A percentile compares a stretch with the other conserved stretches of the same genome.
Evolutionary conservation across 1,140 invertebrate species (phyloP).

Genomic region (Drosophila seguyi): DNA sequence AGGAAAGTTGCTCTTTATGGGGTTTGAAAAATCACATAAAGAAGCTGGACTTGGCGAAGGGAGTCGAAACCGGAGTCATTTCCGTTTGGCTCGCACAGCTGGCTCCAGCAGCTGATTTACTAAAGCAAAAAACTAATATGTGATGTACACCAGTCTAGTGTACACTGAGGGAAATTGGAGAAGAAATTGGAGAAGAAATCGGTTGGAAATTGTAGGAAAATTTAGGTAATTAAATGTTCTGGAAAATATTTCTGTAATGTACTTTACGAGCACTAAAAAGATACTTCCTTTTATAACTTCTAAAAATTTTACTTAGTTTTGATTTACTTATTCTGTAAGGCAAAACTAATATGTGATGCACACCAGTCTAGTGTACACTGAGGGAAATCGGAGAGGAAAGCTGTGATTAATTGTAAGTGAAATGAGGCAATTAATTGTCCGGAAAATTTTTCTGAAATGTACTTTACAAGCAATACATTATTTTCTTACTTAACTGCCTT

Average conservation of each 20-base stretch:
- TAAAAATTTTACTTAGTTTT: too few species aligned
- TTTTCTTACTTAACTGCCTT: too few species aligned
- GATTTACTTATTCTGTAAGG: too few species aligned
- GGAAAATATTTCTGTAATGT: too few species aligned
- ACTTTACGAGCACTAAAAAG: too few species aligned
- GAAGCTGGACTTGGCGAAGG: background rate
- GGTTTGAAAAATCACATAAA: constrained; percentile 31
- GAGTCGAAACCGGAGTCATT: constrained; percentile 20
- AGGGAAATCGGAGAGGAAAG: background rate
- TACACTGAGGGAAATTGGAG: constrained; percentile 6
- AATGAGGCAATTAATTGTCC: too few species aligned
- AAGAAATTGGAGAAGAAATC: too few species aligned
- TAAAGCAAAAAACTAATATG: constrained; percentile 67
- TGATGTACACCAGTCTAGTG: constrained; percentile 29
- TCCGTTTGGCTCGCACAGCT: constrained; percentile 29
- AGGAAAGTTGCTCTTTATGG: constrained; percentile 2
- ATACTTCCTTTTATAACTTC: too few species aligned
- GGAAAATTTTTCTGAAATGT: too few species aligned
- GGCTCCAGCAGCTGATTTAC: constrained; percentile 49
- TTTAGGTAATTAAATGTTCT: too few species aligned
- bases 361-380: constrained; percentile 18
- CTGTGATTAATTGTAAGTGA: background rate
- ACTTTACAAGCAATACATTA: too few species aligned
- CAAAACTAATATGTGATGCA: constrained; percentile 67
- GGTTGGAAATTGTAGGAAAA: background rate